Base-by-base conservation (phyloP, 2,888 invertebrate genomes). In the Pollenia angustigena region DNA sequence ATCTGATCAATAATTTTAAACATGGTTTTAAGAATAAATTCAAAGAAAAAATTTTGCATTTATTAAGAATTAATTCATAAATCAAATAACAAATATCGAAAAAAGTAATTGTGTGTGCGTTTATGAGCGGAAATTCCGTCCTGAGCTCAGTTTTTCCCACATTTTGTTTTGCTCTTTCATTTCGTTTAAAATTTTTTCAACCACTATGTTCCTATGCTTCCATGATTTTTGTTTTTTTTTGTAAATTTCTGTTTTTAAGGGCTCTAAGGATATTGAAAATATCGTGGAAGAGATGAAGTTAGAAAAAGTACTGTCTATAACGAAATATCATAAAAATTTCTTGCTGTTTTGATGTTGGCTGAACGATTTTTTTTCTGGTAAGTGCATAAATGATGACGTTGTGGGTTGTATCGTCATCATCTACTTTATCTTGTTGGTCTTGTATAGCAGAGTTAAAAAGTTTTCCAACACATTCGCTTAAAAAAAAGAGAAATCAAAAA, bases 91-190 rank as follows among this genome's bases (percentile, higher is more conserved):
- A 66, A 52, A 32, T 7, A 14, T 0, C 0, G 4, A 10, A 68
- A 71, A 75, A 46, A 78, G 46, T 12, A 56, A 42, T 44, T 79
- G 44, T 78, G n/a, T 69, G 71, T 78, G n/a, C 64, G 66, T 66
- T 81, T 80, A 60, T 76, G 46, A 80, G n/a, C 71, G 80, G 80
- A 83, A 86, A 66, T 81, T 83, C 76, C 80, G 80, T 86, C 72
- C 71, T 72, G 66, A 76, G 75, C 23, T 56, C 40, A 2, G 66
- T 68, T 79, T 69, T 76, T 74, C n/a, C 32, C 18, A 23, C 50
- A 40, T 52, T 75, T 66, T 32, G 32, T 4, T 72, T 66, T 79
- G 2, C 12, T 11, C 9, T 78, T 58, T 58, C 32, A n/a, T 12
- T 56, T 76, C 32, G 56, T 64, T 69, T 32, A 32, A 32, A 32